phyloP scores from a whole-genome alignment of 2,797 vertebrate genomes.

The Gymnodraco acuticeps region DNA sequence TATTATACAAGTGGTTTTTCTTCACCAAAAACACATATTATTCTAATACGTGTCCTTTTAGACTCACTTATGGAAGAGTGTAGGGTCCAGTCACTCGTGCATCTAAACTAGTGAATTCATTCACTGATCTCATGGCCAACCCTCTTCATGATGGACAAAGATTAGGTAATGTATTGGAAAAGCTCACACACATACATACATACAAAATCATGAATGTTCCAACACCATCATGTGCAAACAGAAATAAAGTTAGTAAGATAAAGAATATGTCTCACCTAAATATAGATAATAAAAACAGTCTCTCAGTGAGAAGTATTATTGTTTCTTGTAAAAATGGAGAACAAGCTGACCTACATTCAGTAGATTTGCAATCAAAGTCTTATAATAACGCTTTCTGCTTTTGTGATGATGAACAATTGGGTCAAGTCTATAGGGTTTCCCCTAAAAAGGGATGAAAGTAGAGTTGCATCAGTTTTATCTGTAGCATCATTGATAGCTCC shows the following conservation, averaged over 20 bases:
- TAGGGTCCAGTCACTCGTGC: too few relatives aligned
- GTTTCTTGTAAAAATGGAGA: conserved; percentile 5
- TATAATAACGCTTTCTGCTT: conserved; percentile 31
- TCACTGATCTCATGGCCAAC: too few relatives aligned
- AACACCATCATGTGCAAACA: background rate
- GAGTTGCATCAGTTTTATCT: background rate
- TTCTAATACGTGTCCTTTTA: too few relatives aligned
- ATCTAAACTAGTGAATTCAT: background rate
- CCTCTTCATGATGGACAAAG: too few relatives aligned
- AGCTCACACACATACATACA: too few relatives aligned
- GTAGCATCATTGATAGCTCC: background rate
- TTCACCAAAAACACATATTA: too few relatives aligned
- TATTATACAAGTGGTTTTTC: too few relatives aligned
- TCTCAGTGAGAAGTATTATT: background rate
- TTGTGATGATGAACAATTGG: conserved; percentile 36
- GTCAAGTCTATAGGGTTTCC: conserved; percentile 41
- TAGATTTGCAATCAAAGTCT: conserved; percentile 8
- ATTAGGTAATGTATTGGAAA: too few relatives aligned
- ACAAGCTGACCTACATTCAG: conserved; percentile 41
- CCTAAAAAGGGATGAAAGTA: background rate
- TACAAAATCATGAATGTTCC: too few relatives aligned
- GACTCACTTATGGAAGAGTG: too few relatives aligned
- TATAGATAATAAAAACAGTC: background rate
- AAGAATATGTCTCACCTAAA: background rate
- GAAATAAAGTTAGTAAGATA: background rate